Percentiles rank a stretch among this genome's conserved stretches.
Evolutionary conservation across 2,888 invertebrate species (phyloP).

Genomic region (Cylindroiulus punctatus): DNA sequence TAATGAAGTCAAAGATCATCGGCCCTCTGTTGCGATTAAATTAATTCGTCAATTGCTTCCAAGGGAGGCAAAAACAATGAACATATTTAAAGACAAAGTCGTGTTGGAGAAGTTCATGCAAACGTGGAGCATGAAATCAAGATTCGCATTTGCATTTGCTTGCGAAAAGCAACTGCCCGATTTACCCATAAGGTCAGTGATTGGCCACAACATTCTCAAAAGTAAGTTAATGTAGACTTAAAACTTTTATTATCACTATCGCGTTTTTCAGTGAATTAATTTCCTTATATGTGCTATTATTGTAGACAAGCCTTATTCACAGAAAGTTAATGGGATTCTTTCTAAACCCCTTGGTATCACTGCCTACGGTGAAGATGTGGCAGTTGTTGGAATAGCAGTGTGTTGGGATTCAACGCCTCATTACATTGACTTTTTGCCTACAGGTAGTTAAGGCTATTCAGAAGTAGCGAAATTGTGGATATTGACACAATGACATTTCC

Average conservation of each 20-base stretch:
- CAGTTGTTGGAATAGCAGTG: slow-evolving; percentile 65
- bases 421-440: slow-evolving; percentile 6
- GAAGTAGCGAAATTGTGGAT: too few relatives aligned
- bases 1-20: background rate
- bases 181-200: background rate
- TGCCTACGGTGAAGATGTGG: slow-evolving; percentile 47
- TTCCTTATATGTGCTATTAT: background rate
- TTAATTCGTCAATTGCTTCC: background rate
- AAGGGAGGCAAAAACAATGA: background rate
- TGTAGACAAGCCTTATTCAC: background rate
- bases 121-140: background rate
- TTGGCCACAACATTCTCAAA: slow-evolving; percentile 36
- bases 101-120: slow-evolving; percentile 9
- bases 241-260: background rate
- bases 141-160: slow-evolving; percentile 30
- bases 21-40: background rate
- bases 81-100: background rate
- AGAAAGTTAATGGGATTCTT: background rate
- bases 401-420: slow-evolving; percentile 62
- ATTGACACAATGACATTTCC: too few relatives aligned
- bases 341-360: slow-evolving; percentile 13
- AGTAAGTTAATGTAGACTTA: background rate
- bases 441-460: background rate
- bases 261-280: too few relatives aligned
- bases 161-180: background rate